Evolutionary conservation across 2,113 vertebrate genomes (phyloP).

Genomic region (Cephalophus harveyi): DNA sequence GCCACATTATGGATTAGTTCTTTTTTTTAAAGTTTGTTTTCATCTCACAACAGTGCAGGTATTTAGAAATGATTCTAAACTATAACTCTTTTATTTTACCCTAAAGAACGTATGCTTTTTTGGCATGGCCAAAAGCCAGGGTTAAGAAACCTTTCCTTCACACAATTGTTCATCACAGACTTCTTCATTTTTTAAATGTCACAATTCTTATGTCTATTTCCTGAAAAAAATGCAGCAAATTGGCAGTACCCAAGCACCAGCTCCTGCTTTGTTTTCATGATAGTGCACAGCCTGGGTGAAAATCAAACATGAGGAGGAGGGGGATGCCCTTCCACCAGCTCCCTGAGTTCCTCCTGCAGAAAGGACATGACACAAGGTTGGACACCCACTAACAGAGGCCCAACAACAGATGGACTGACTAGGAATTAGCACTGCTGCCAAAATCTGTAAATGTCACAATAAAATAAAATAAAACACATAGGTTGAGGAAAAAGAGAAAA

Average conservation of each 20-base stretch:
- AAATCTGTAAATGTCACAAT: slow-evolving; percentile 68
- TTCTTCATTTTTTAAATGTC: slow-evolving; percentile 38
- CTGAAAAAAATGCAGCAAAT: neutral
- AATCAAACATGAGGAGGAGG: neutral
- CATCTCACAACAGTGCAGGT: neutral
- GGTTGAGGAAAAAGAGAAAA: neutral
- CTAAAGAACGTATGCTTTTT: neutral
- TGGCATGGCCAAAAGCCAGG: neutral
- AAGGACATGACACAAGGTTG: slow-evolving; percentile 59
- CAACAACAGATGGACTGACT: slow-evolving; percentile 71
- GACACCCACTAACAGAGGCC: slow-evolving; percentile 58
- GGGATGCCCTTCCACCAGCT: neutral
- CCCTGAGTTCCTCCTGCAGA: neutral
- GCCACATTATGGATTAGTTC: neutral
- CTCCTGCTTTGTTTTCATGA: slow-evolving; percentile 38
- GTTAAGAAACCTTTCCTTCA: neutral
- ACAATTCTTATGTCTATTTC: slow-evolving; percentile 24
- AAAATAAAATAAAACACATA: slow-evolving; percentile 57
- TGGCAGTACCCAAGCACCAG: neutral
- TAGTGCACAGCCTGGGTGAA: neutral
- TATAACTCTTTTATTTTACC: neutral
- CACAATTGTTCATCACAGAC: neutral
- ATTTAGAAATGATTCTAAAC: neutral
- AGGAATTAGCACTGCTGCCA: slow-evolving; percentile 53
- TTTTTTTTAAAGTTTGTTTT: neutral